Evolutionary conservation across 2,888 invertebrate species (phyloP), one percentile per base, ranked within the genome.

Genomic region (Agriopis aurantiaria): DNA sequence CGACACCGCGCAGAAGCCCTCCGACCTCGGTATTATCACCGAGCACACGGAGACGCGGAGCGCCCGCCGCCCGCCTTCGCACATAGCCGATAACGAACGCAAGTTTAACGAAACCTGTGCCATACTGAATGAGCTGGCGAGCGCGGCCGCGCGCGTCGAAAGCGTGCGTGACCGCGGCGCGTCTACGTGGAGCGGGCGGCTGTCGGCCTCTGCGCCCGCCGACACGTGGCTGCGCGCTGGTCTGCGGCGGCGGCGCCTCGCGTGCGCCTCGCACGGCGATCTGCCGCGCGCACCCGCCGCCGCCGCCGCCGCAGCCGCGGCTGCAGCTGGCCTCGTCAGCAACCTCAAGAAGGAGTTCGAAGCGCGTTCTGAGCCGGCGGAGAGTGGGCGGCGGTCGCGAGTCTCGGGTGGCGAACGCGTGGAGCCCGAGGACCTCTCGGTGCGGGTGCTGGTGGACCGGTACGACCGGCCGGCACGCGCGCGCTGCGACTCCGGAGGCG

Each of bases 341-440:
- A 97, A 97, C 95, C 95, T 98, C 79, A 97, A 97, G 89, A 97
- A 97, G 87, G 98, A 97, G 88, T 98, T 98, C 88, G 98, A 98
- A 93, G 98, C 98, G 63, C 91, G 89, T 69, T 88, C 88, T 58
- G 89, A 88, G 82, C 66, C 84, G 82, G 49, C 83, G 85, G 62
- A 53, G 45, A 45, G 65, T 77, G 60, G 79, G 63, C 83, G 85
- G n/a, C 69, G 84, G 58, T 78, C 79, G 65, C 68, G 75, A 48
- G 69, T 73, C 56, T 57, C 73, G 11, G 79, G 75, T 41, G 69
- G 71, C 51, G 84, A 86, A 75, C 91, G 80, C 62, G 71, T 75
- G 74, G 69, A 33, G 49, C 41, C 64, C 43, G 96, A 97, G 70
- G 86, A 87, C 72, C 80, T 96, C 75, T 97, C 97, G 73, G 97